Base-by-base conservation (phyloP, 1,140 invertebrate species). In the Drosophila lacteicornis region DNA sequence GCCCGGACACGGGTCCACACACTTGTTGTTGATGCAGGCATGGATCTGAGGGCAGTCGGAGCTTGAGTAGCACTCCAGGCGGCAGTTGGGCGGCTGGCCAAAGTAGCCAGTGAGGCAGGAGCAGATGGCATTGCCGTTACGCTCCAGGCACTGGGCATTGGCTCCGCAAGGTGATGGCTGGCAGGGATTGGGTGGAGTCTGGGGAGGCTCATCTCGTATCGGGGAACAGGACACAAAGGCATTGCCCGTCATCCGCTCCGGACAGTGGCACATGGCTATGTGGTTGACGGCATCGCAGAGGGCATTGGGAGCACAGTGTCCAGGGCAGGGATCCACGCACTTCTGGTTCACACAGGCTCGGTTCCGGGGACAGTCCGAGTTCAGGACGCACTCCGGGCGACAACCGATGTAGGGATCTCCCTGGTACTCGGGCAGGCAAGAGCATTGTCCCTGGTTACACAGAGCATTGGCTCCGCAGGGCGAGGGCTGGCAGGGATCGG, bases 261-360 rank as follows among this genome's bases (percentile, higher is more conserved):
- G 91, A 91, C 97, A 97, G 57, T 94, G 94, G 83, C 97, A 97
- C 65, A 96, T 95, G 3, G 97, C 95, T 30, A 95, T 94, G 71
- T 97, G 96, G 88, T 97, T 96, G n/a, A 95, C 92, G 0, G 97
- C 96, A 46, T 94, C 94, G 86, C 97, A 97, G 56, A 95, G 94
- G 0, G 97, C 96, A 92, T 96, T 96, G 40, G 95, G 91, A 2
- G 96, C 97, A 92, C 97, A 98, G 2, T 95, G 95, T 61, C 95
- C 96, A 19, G 95, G 94, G 70, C 97, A 97, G 9, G 96, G 96
- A 93, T 97, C 95, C 22, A 95, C 93, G 81, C 97, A 98, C 93
- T 97, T 97, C 79, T 97, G 96, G 84, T 96, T 96, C 33, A 96
- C 93, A 82, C 97, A 98, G 5, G 96, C 96, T 77, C 94, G 95